phyloP scores from a whole-genome alignment of 92 coral and sea anemone species.

The Porites evermanni region DNA sequence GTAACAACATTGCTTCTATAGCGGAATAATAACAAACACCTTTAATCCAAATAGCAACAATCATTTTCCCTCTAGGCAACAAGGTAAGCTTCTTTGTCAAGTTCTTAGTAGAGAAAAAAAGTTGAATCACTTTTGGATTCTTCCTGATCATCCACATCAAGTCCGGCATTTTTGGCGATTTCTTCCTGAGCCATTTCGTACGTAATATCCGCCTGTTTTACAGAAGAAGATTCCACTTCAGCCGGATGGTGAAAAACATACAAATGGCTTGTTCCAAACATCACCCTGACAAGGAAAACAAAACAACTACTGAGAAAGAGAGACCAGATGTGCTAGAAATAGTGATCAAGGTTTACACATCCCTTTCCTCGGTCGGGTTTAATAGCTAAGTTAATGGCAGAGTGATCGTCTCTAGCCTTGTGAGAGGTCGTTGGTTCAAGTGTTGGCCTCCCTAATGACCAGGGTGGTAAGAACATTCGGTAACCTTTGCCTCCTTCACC shows the following conservation, averaged over 20 bases:
- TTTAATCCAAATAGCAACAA: no score
- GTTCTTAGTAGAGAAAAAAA: neutral
- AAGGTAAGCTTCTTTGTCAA: neutral
- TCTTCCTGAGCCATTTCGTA: slow-evolving; percentile 98
- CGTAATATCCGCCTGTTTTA: slow-evolving; percentile 76
- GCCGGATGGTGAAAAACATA: slow-evolving; percentile 93
- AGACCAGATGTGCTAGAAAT: no score
- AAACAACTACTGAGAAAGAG: neutral
- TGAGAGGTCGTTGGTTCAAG: no score
- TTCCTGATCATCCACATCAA: slow-evolving; percentile 83
- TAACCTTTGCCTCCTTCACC: no score
- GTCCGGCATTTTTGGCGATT: slow-evolving; percentile 90
- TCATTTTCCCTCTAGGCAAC: no score
- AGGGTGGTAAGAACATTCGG: no score
- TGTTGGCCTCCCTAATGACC: no score
- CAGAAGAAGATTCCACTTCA: slow-evolving; percentile 73
- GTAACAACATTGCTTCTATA: slow-evolving; percentile 77
- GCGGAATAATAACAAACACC: no score
- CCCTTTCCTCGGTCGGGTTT: no score
- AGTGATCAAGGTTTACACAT: no score
- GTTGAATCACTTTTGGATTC: slow-evolving; percentile 42
- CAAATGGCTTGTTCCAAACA: slow-evolving; percentile 94
- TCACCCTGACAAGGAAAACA: slow-evolving; percentile 53
- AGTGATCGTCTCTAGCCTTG: no score
- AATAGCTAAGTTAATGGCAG: no score